These are phyloP conservation scores for Leptinotarsa lineolata DNA, from an alignment of 1,140 invertebrate species.

Conservation along the genomic window DNA sequence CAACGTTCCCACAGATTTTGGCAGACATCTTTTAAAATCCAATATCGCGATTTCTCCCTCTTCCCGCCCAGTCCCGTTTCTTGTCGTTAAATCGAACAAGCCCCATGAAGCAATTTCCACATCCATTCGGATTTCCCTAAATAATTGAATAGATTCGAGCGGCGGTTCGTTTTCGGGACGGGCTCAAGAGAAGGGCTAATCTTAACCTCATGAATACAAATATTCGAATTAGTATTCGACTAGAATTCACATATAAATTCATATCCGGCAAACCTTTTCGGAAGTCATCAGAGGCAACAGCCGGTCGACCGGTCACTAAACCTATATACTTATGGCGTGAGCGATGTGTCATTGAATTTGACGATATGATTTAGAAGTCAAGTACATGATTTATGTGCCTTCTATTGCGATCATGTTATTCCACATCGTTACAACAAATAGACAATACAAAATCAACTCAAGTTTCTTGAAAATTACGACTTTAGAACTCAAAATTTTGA, in stretches of 20 bases:
- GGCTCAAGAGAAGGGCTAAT: constrained; percentile 25
- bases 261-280: constrained; percentile 29
- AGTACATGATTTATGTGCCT: too few species aligned
- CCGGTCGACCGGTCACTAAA: constrained; percentile 19
- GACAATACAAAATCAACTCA: too few species aligned
- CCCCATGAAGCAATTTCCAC: constrained; percentile 18
- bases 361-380: too few species aligned
- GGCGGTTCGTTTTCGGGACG: constrained; percentile 10
- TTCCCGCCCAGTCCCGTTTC: neutral
- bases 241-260: constrained; percentile 26
- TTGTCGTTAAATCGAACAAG: constrained; percentile 22
- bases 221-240: constrained; percentile 35
- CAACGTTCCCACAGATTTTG: too few species aligned
- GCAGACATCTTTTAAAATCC: neutral
- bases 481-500: too few species aligned
- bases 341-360: neutral
- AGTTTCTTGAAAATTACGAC: too few species aligned
- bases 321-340: neutral
- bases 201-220: constrained; percentile 36
- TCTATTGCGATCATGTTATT: too few species aligned
- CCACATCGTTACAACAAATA: too few species aligned
- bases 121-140: constrained; percentile 27
- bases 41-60: neutral
- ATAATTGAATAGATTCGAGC: constrained; percentile 19
- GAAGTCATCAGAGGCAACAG: neutral